Evolutionary conservation across 2,113 vertebrate genomes (phyloP).

Genomic region (Oxyruncus cristatus): DNA sequence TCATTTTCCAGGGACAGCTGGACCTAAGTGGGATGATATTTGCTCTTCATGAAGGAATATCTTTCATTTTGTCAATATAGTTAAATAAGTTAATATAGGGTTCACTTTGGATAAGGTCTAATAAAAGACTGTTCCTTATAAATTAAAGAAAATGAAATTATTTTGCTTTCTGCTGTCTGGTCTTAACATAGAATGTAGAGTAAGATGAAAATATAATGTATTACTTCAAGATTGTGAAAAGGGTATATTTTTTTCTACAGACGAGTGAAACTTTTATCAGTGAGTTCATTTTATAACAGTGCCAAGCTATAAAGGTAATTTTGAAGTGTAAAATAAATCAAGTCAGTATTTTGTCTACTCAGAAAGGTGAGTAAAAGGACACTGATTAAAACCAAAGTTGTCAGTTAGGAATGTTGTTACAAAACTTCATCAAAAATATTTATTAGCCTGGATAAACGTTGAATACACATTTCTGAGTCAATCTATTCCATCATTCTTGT

Average conservation of each 20-base stretch:
- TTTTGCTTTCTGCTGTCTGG: neutral
- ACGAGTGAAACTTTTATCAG: neutral
- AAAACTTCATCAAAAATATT: neutral
- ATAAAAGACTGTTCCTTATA: neutral
- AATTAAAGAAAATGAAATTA: neutral
- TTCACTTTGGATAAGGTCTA: neutral
- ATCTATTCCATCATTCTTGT: neutral
- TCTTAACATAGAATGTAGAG: neutral
- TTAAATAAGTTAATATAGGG: neutral
- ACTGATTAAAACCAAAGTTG: neutral
- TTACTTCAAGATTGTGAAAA: neutral
- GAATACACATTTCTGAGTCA: neutral
- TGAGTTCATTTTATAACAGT: neutral
- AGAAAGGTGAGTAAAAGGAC: neutral
- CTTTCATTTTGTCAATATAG: neutral
- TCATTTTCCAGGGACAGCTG: conserved; percentile 8
- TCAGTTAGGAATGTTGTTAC: neutral
- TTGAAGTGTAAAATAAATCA: neutral
- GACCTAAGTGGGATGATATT: neutral
- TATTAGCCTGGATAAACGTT: neutral
- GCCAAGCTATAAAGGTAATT: neutral
- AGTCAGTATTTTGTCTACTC: neutral
- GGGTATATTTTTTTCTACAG: neutral
- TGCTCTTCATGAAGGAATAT: neutral
- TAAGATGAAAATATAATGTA: neutral